A percentile compares a stretch with the other conserved stretches of the same genome.
These are phyloP conservation scores for Xiphorhynchus erythropygius DNA, from an alignment of 2,797 vertebrate genomes.

Conservation along the genomic window DNA sequence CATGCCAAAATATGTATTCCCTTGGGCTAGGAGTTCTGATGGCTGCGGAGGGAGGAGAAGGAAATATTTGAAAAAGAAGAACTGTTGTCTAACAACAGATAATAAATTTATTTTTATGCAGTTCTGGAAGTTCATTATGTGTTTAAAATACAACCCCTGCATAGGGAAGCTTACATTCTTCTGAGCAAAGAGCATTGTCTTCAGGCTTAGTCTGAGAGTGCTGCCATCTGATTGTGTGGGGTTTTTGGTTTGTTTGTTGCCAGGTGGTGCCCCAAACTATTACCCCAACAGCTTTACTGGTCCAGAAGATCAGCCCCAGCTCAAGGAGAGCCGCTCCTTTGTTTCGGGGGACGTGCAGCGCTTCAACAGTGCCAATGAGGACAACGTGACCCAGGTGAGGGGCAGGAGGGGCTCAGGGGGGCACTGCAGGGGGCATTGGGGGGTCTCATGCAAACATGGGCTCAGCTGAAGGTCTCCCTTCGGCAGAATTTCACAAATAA, in stretches of 20 bases:
- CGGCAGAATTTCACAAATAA: neutral
- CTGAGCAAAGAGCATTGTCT: neutral
- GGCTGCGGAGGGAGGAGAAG: neutral
- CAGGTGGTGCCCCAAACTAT: slow-evolving; percentile 95
- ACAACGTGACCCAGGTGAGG: slow-evolving; percentile 91
- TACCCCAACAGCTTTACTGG: slow-evolving; percentile 95
- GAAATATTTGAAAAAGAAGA: neutral
- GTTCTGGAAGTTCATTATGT: neutral
- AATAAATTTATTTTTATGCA: neutral
- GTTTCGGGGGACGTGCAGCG: slow-evolving; percentile 83
- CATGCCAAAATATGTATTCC: neutral
- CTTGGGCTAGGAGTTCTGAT: neutral
- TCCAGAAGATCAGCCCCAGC: slow-evolving; percentile 76
- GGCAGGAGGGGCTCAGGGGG: neutral
- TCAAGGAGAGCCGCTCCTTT: slow-evolving; percentile 70
- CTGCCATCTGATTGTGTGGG: neutral
- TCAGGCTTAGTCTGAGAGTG: neutral
- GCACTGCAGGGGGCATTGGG: neutral
- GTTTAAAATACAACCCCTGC: neutral
- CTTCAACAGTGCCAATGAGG: slow-evolving; percentile 86
- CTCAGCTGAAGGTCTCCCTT: neutral
- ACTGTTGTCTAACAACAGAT: neutral
- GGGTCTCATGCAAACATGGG: neutral
- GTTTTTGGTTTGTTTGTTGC: neutral
- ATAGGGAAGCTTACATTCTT: neutral